Base-by-base conservation (phyloP, 1,140 invertebrate species). In the Sarcophaga bullata region DNA sequence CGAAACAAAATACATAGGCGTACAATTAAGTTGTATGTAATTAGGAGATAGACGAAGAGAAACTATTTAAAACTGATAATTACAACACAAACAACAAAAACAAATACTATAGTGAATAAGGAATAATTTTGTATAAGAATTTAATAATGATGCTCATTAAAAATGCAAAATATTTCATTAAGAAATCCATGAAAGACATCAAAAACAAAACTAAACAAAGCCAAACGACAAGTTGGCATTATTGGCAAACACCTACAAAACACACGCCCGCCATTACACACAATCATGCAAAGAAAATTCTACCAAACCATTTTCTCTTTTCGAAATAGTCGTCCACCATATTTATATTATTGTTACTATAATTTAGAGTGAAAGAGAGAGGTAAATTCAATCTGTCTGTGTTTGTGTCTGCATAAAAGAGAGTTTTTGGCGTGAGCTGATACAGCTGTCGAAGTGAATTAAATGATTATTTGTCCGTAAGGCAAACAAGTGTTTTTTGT, bases 91-190 rank as follows among this genome's bases (percentile, higher is more conserved):
- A 37, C 25, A 37, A 37, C 4, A 37, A 37, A 1, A 37, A 37
- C 1, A 37, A n/a, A n/a, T n/a, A n/a, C n/a, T n/a, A 37, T 37
- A 4, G 25, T 37, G 25, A 37, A 78, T 78, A 50, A 78, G 50
- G 48, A 78, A 78, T 78, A 78, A 50, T 78, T 78, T 50, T 72
- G 25, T 52, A 78, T 78, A 78, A 78, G 25, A 78, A 78, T 78
- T 78, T 78, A 78, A 78, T 78, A 48, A 78, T 78, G 50, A 50
- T 52, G 75, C 75, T 78, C 75, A 78, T 78, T 78, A 78, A 78
- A 78, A 78, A 78, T 78, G 75, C 75, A 78, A 78, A 78, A 78
- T 78, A 52, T 48, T 78, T 78, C 75, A 78, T 78, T 78, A 78
- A 78, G 75, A 25, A 48, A 75, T 13, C 52, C 19, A 47, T 15